phyloP scores from a whole-genome alignment of 2,113 vertebrate species.

The Nerophis lumbriciformis region DNA sequence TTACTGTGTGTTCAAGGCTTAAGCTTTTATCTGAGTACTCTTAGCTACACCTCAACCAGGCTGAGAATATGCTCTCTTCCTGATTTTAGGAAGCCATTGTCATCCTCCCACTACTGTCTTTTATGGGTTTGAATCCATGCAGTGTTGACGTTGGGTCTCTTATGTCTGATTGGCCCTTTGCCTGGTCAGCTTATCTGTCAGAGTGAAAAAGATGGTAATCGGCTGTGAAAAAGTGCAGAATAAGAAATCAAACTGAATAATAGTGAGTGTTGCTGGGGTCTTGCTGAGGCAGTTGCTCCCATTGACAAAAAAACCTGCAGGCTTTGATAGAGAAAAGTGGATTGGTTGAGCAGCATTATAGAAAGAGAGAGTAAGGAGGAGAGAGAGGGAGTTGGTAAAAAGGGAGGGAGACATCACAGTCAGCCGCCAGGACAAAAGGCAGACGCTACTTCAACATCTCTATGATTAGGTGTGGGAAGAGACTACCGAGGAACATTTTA shows the following conservation, averaged over 20 bases:
- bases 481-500: not conserved
- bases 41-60: conserved; percentile 12
- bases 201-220: conserved; percentile 43
- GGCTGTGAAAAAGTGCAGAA: not conserved
- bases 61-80: not conserved
- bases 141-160: conserved; percentile 5
- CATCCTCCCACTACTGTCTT: not conserved
- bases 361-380: conserved; percentile 10
- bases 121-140: conserved; percentile 10
- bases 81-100: not conserved
- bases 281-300: conserved; percentile 18
- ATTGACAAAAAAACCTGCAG: conserved; percentile 56
- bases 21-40: conserved; percentile 4
- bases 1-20: conserved; percentile 4
- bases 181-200: conserved; percentile 28
- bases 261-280: conserved; percentile 5
- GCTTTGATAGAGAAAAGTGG: conserved; percentile 35
- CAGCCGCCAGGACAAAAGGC: conserved; percentile 56
- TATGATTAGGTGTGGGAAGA: not conserved
- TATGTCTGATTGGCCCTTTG: conserved; percentile 34
- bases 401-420: conserved; percentile 23
- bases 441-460: conserved; percentile 32
- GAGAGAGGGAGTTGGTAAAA: conserved; percentile 7
- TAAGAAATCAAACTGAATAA: not conserved
- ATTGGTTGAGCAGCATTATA: conserved; percentile 14